phyloP scores from a whole-genome alignment of 1,140 invertebrate genomes.

The Calephelis nemesis region DNA sequence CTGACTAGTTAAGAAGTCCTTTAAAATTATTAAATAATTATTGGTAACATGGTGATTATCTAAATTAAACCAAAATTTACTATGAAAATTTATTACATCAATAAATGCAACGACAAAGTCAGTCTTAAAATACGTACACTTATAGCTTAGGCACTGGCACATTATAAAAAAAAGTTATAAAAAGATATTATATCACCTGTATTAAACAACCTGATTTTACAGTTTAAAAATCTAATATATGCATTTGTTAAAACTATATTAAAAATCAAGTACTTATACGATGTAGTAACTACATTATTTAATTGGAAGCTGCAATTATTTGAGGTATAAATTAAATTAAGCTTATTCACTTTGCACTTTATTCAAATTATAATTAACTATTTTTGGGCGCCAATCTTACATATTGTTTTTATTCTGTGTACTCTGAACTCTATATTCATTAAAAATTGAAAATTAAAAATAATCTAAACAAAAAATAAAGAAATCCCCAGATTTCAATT shows the following conservation, averaged over 20 bases:
- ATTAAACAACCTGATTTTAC: conserved; percentile 26
- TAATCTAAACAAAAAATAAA: too few species aligned
- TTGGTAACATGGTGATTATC: too few species aligned
- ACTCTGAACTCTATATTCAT: too few species aligned
- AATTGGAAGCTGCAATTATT: conserved; percentile 1
- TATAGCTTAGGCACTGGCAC: conserved; percentile 71
- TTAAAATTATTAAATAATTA: not conserved
- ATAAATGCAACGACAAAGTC: conserved; percentile 71
- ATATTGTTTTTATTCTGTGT: not conserved
- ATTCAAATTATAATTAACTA: too few species aligned
- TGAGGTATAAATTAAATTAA: not conserved
- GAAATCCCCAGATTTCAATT: too few species aligned
- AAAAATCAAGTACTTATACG: not conserved
- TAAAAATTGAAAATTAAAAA: too few species aligned
- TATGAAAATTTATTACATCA: conserved; percentile 53
- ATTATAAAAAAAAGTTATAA: conserved; percentile 38
- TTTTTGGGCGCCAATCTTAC: too few species aligned
- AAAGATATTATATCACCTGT: conserved; percentile 17
- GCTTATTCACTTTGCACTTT: too few species aligned
- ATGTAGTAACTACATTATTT: not conserved
- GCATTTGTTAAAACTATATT: not conserved
- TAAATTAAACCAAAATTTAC: conserved; percentile 8
- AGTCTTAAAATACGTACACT: conserved; percentile 71
- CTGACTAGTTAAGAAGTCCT: too few species aligned
- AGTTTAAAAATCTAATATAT: conserved; percentile 9